A percentile compares a stretch with the other conserved stretches of the same genome.
phyloP scores from a whole-genome alignment of 2,888 invertebrate species.

The Stenolophus ochropezus region DNA sequence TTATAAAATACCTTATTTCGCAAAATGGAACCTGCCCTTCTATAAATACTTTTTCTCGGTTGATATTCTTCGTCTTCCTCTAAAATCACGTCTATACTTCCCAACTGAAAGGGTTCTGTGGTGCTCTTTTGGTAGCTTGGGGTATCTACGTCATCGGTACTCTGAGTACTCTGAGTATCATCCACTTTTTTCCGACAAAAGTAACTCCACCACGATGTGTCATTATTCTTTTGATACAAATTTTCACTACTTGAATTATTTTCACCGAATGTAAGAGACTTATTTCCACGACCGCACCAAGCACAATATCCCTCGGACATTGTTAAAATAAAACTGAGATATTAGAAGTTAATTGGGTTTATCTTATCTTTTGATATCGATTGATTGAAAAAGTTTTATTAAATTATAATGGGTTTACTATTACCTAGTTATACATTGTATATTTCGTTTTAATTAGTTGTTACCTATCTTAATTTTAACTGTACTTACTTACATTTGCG shows the following conservation, averaged over 20 bases:
- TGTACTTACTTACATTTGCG: no score
- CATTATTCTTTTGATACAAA: not conserved
- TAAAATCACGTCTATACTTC: not conserved
- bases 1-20: conserved; percentile 1
- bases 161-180: not conserved
- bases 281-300: conserved; percentile 58
- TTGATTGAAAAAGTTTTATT: no score
- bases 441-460: no score
- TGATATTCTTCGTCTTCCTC: not conserved
- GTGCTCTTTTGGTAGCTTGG: conserved; percentile 33
- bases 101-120: conserved; percentile 48
- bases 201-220: conserved; percentile 24
- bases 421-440: no score
- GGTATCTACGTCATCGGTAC: not conserved
- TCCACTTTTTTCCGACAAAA: not conserved
- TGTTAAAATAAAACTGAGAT: not conserved
- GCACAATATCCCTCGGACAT: conserved; percentile 61
- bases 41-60: conserved; percentile 8
- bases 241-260: not conserved
- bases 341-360: not conserved
- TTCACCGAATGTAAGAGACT: not conserved
- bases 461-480: no score
- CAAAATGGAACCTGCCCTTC: conserved; percentile 30
- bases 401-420: no score
- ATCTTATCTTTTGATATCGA: not conserved